phyloP scores from a whole-genome alignment of 2,113 vertebrate genomes.

The Prolemur simus region DNA sequence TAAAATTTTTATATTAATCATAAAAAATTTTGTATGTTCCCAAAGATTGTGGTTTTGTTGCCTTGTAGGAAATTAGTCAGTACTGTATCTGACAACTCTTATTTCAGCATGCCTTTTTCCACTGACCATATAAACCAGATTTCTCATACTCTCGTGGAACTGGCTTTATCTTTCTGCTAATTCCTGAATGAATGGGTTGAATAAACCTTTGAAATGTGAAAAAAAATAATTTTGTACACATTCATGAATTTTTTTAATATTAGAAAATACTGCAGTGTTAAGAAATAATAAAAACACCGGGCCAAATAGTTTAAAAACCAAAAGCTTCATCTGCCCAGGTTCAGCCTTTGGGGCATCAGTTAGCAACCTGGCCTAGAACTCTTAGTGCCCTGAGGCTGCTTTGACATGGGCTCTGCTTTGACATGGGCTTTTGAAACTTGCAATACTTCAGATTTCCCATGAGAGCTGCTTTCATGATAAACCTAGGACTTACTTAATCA shows the following conservation, averaged over 20 bases:
- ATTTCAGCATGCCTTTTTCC: too few relatives aligned
- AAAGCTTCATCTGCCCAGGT: background rate
- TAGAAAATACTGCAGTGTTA: conserved; percentile 34
- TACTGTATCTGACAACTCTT: too few relatives aligned
- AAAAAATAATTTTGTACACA: background rate
- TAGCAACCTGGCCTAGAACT: background rate
- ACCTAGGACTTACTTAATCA: background rate
- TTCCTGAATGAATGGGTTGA: too few relatives aligned
- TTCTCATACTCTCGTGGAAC: too few relatives aligned
- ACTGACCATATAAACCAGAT: too few relatives aligned
- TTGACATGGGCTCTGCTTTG: background rate
- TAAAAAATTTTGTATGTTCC: background rate
- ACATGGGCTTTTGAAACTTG: background rate
- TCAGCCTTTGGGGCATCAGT: background rate
- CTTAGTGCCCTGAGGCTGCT: background rate
- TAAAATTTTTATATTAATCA: background rate
- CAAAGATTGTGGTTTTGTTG: too few relatives aligned
- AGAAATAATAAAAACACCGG: conserved; percentile 1
- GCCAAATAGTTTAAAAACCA: background rate
- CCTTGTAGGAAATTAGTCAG: too few relatives aligned
- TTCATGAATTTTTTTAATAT: background rate
- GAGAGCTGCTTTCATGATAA: background rate
- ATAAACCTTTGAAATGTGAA: too few relatives aligned
- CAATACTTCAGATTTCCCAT: background rate
- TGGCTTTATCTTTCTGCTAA: too few relatives aligned